Base-by-base conservation (phyloP, 2,888 invertebrate genomes). In the Amiota communis region DNA sequence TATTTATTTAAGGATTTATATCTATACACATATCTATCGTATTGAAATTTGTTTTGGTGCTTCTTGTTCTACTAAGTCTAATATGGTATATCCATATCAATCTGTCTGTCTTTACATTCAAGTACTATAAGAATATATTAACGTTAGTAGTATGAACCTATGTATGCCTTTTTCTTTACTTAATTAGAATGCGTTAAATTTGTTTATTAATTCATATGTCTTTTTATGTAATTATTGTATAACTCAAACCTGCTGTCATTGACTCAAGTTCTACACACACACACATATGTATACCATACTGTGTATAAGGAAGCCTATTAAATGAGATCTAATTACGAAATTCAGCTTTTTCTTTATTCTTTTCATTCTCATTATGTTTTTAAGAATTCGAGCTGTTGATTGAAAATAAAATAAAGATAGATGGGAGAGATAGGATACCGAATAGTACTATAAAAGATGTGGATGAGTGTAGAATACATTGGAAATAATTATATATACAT, bases 121-220 rank as follows among this genome's bases (percentile, higher is more conserved):
- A 15, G n/a, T 65, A n/a, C n/a, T n/a, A n/a, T n/a, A n/a, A 46
- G 47, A 20, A n/a, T 15, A n/a, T 13, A 11, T 36, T 23, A 3
- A 23, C 36, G 36, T 36, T 4, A 36, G 36, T 36, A 36, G 36
- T 36, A 36, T 36, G 8, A 36, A 23, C 57, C 15, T 57, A n/a
- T n/a, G 15, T 57, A 15, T 4, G 47, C 74, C 59, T 49, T 72
- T 9, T 67, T 20, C 71, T 65, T 67, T 68, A 70, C 70, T 83
- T 83, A 85, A 85, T 85, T 83, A 83, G 83, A 76, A 72, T 72
- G 81, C 84, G 79, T 74, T 71, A 82, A 83, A 81, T 85, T 79
- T 82, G 79, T 82, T 85, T 85, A 83, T 85, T 85, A 83, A 83
- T 83, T 83, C 36, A 83, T 83, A 84, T 83, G 84, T 83, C 85